phyloP scores from a whole-genome alignment of 2,113 vertebrate species.

The Xiphias gladius region DNA sequence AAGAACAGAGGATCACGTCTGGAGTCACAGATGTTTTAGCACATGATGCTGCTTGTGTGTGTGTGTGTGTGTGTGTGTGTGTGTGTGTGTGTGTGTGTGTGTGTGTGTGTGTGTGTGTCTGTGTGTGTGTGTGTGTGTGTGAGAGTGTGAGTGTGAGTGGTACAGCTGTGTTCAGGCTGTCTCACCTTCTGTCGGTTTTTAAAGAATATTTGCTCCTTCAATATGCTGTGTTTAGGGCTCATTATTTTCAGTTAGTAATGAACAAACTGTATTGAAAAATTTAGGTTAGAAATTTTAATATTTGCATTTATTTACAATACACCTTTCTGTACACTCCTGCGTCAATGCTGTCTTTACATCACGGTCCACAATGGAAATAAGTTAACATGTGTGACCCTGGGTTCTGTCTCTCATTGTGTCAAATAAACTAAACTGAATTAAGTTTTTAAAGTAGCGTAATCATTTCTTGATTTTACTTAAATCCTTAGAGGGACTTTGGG shows the following conservation, averaged over 20 bases:
- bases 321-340: not conserved
- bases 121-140: not conserved
- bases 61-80: not conserved
- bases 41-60: conserved; percentile 16
- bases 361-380: not conserved
- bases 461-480: too few species aligned
- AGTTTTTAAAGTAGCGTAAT: not conserved
- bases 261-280: not conserved
- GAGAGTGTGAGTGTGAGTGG: not conserved
- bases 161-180: not conserved
- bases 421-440: not conserved
- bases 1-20: conserved; percentile 34
- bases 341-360: not conserved
- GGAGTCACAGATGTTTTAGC: conserved; percentile 39
- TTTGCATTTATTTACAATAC: not conserved
- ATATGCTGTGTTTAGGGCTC: not conserved
- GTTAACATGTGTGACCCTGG: not conserved
- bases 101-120: conserved; percentile 2
- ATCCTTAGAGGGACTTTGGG: not conserved
- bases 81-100: not conserved
- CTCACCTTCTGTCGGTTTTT: not conserved
- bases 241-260: not conserved
- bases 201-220: not conserved
- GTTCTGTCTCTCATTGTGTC: not conserved
- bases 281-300: not conserved